Percentiles rank a stretch among this genome's conserved stretches.
These are phyloP conservation scores for Eupithecia vulgata DNA, from an alignment of 2,888 invertebrate species.

Conservation along the genomic window DNA sequence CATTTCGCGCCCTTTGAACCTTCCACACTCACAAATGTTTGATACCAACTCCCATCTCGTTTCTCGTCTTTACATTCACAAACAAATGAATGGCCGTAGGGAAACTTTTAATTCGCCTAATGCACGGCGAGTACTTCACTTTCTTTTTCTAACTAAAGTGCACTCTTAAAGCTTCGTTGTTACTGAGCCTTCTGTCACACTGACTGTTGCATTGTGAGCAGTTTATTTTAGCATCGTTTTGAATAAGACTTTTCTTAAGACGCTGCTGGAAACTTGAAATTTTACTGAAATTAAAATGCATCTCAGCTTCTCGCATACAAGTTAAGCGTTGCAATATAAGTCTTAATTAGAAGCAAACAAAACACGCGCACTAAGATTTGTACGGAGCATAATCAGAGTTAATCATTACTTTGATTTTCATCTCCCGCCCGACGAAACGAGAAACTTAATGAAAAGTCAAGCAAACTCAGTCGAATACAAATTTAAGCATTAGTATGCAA, in stretches of 20 bases:
- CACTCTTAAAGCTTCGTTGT: slow-evolving; percentile 68
- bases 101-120: slow-evolving; percentile 82
- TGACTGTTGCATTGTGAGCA: slow-evolving; percentile 73
- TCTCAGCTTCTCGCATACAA: slow-evolving; percentile 2
- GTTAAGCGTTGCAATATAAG: slow-evolving; percentile 17
- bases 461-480: slow-evolving; percentile 80
- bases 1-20: slow-evolving; percentile 76
- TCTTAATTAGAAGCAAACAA: slow-evolving; percentile 43
- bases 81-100: slow-evolving; percentile 73
- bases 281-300: slow-evolving; percentile 44
- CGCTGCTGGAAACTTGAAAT: slow-evolving; percentile 50
- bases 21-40: slow-evolving; percentile 71
- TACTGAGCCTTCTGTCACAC: slow-evolving; percentile 68
- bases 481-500: slow-evolving; percentile 82
- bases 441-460: slow-evolving; percentile 82
- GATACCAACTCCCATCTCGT: slow-evolving; percentile 72
- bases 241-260: slow-evolving; percentile 60
- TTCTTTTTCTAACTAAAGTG: slow-evolving; percentile 74
- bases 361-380: slow-evolving; percentile 51
- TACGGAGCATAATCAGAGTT: slow-evolving; percentile 71
- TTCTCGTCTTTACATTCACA: slow-evolving; percentile 64
- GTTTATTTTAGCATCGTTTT: slow-evolving; percentile 73
- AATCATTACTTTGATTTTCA: slow-evolving; percentile 81
- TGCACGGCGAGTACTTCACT: slow-evolving; percentile 69
- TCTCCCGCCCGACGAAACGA: slow-evolving; percentile 72